Base-by-base conservation (phyloP, 1,140 invertebrate genomes). In the Parapsyche elsis region DNA sequence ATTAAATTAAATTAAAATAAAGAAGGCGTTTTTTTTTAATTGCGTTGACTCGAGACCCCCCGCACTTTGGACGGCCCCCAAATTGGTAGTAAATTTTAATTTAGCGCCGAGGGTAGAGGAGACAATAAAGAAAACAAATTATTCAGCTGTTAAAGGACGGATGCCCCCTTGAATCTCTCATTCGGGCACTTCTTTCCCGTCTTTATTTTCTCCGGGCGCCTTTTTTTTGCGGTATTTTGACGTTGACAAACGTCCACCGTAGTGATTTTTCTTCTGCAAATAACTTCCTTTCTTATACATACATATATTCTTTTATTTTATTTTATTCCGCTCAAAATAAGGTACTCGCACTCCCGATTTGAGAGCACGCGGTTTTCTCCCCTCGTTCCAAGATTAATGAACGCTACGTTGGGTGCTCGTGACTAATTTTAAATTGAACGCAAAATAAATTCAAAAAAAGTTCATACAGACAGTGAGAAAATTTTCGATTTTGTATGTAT, bases 21-120 rank as follows among this genome's bases (percentile, higher is more conserved):
- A 67, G 59, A 61, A 19, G 21, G 5, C 23, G 19, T 1, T 30
- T 75, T 57, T 75, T 46, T 75, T 75, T 75, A 75, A 75, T 75
- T 75, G 73, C 46, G 71, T 74, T 24, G 73, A 57, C 46, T 75
- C 21, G 73, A n/a, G 14, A 57, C 73, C 44, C 10, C 73, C 73
- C 73, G 24, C 64, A 75, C 73, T 71, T 71, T 26, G 71, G 71
- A 74, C 59, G 64, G 21, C 21, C 73, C 44, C 73, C 73, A 75
- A 75, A 75, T 75, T 75, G 73, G 73, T 75, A 75, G 73, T 75
- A 75, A 75, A 75, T 75, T 75, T 75, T 75, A 75, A 75, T 75
- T 75, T 75, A 46, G n/a, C 44, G 24, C 73, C 73, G 73, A 46
- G 73, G 73, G 71, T 73, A 46, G 73, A 75, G 49, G 73, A 75